These are phyloP conservation scores for Trisateles emortualis DNA, from an alignment of 2,888 invertebrate species.

Conservation along the genomic window DNA sequence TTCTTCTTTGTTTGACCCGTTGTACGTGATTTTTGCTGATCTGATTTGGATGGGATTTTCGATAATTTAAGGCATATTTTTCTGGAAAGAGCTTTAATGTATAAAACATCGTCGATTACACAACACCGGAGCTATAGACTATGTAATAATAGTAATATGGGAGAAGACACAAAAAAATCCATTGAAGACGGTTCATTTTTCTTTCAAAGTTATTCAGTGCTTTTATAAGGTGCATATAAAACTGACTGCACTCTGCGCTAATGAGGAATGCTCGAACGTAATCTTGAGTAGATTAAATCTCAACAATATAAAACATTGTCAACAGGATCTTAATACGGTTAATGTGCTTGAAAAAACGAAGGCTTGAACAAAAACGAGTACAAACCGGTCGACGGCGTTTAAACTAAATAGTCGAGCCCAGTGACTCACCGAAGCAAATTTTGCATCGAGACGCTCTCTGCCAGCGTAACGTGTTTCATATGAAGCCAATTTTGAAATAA, in stretches of 20 bases:
- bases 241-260: slow-evolving; percentile 20
- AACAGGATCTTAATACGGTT: slow-evolving; percentile 45
- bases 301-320: slow-evolving; percentile 42
- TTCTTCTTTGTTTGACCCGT: too few relatives aligned
- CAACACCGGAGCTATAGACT: too few relatives aligned
- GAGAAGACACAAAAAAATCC: too few relatives aligned
- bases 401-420: slow-evolving; percentile 40
- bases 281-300: slow-evolving; percentile 38
- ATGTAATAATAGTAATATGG: too few relatives aligned
- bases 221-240: too few relatives aligned
- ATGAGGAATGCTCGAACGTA: slow-evolving; percentile 6
- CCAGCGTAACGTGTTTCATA: slow-evolving; percentile 29
- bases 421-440: slow-evolving; percentile 60
- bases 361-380: slow-evolving; percentile 38
- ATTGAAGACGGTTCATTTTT: too few relatives aligned
- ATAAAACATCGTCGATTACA: too few relatives aligned
- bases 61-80: too few relatives aligned
- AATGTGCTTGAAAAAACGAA: slow-evolving; percentile 29
- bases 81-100: too few relatives aligned
- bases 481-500: slow-evolving; percentile 27
- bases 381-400: slow-evolving; percentile 37
- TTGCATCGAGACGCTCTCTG: slow-evolving; percentile 48
- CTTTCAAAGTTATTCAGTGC: too few relatives aligned
- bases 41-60: too few relatives aligned
- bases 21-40: too few relatives aligned